Evolutionary conservation across 2,888 invertebrate genomes (phyloP).

Genomic region (Nasonovia ribisnigri): DNA sequence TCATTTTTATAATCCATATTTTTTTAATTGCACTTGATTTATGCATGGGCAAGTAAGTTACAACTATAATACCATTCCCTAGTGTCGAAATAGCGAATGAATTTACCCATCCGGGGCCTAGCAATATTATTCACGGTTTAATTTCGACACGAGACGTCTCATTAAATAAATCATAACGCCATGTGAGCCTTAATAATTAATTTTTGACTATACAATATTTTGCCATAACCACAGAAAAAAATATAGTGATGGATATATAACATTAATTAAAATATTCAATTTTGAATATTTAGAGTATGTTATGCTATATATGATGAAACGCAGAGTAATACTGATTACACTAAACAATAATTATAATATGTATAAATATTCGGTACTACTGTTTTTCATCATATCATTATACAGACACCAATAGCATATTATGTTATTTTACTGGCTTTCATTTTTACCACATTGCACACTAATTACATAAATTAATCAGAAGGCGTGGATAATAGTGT

Average conservation of each 20-base stretch:
- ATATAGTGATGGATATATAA: not conserved
- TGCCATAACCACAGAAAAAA: not conserved
- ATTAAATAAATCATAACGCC: slow-evolving; percentile 10
- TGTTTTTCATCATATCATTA: not conserved
- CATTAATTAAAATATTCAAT: not conserved
- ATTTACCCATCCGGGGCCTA: not conserved
- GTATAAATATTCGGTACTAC: not conserved
- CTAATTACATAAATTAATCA: slow-evolving; percentile 29
- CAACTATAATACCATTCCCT: not conserved
- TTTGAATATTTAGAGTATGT: not conserved
- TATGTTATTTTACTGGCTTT: not conserved
- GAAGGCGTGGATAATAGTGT: slow-evolving; percentile 18
- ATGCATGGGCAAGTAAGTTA: not conserved
- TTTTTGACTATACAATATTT: not conserved
- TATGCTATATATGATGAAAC: not conserved
- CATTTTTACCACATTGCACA: not conserved
- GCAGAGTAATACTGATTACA: not conserved
- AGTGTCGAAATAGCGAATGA: not conserved
- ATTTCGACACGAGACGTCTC: slow-evolving; percentile 13
- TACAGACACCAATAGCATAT: not conserved
- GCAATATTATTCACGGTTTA: not conserved
- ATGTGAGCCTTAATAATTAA: not conserved
- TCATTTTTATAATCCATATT: not conserved
- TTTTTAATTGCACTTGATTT: not conserved
- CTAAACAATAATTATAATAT: not conserved